A percentile compares a stretch with the other conserved stretches of the same genome.
phyloP scores from a whole-genome alignment of 2,888 invertebrate species.

The Dioctria linearis region DNA sequence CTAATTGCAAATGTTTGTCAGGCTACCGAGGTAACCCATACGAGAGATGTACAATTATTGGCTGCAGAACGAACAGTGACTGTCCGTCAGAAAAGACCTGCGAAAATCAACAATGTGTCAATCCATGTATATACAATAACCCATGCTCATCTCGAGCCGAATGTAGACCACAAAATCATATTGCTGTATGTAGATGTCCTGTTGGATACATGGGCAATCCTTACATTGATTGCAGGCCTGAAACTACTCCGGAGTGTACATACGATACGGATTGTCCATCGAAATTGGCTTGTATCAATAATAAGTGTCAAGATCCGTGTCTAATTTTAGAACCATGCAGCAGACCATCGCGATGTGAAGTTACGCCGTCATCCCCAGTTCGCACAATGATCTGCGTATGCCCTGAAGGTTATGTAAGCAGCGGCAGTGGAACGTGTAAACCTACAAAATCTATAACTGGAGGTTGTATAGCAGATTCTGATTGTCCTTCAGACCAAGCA shows the following conservation, averaged over 20 bases:
- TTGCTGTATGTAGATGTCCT: conserved; percentile 89
- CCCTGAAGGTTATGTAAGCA: conserved; percentile 89
- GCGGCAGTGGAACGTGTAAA: conserved; percentile 85
- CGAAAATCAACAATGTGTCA: conserved; percentile 87
- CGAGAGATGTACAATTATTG: conserved; percentile 82
- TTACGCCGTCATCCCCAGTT: conserved; percentile 85
- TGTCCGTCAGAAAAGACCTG: conserved; percentile 90
- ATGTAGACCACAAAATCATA: conserved; percentile 86
- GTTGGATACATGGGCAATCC: conserved; percentile 84
- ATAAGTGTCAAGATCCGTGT: conserved; percentile 89
- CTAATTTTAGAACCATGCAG: conserved; percentile 83
- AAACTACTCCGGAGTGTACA: conserved; percentile 82
- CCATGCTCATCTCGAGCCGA: conserved; percentile 84
- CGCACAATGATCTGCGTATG: conserved; percentile 93
- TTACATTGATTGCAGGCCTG: conserved; percentile 84
- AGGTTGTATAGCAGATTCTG: conserved; percentile 82
- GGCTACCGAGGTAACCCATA: conserved; percentile 87
- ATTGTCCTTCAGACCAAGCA: conserved; percentile 84
- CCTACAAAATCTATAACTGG: conserved; percentile 79
- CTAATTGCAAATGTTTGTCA: conserved; percentile 84
- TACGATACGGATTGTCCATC: conserved; percentile 87
- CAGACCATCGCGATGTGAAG: conserved; percentile 84
- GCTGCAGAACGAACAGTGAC: conserved; percentile 89
- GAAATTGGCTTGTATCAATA: conserved; percentile 84
- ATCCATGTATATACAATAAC: conserved; percentile 85